These are phyloP conservation scores for Coilia nasus DNA, from an alignment of 2,797 vertebrate genomes.

Conservation along the genomic window DNA sequence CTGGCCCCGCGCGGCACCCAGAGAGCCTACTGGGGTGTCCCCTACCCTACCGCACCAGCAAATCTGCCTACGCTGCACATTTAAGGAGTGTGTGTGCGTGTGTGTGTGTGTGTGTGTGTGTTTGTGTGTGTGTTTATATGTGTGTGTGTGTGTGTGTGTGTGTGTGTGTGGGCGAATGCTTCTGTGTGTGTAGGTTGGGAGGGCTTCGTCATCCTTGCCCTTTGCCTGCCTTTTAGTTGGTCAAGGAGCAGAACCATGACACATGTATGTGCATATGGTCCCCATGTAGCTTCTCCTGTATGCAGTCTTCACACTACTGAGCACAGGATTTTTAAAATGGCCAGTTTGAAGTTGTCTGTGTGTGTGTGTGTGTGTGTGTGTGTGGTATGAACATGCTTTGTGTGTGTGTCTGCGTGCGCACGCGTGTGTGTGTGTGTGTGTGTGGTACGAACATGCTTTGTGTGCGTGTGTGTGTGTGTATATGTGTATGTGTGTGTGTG, in stretches of 20 bases:
- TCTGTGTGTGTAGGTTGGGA: background rate
- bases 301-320: too few species aligned
- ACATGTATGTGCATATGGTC: too few species aligned
- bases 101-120: slow-evolving; percentile 29
- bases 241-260: too few species aligned
- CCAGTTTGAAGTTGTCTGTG: background rate
- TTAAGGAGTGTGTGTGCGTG: slow-evolving; percentile 25
- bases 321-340: background rate
- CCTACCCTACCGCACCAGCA: slow-evolving; percentile 21
- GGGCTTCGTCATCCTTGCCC: too few species aligned
- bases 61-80: slow-evolving; percentile 26
- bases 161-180: background rate
- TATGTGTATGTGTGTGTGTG: background rate
- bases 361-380: slow-evolving; percentile 7
- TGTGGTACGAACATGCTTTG: background rate
- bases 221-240: too few species aligned
- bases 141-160: slow-evolving; percentile 14
- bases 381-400: background rate
- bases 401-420: background rate
- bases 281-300: too few species aligned
- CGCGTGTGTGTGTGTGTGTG: background rate
- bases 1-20: slow-evolving; percentile 51
- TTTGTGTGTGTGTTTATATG: slow-evolving; percentile 21
- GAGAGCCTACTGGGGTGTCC: background rate
- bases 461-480: background rate